Percentiles rank a stretch among this genome's conserved stretches.
Conservation (phyloP, 2,797 vertebrate species). For the Odontamblyopus rebecca region DNA sequence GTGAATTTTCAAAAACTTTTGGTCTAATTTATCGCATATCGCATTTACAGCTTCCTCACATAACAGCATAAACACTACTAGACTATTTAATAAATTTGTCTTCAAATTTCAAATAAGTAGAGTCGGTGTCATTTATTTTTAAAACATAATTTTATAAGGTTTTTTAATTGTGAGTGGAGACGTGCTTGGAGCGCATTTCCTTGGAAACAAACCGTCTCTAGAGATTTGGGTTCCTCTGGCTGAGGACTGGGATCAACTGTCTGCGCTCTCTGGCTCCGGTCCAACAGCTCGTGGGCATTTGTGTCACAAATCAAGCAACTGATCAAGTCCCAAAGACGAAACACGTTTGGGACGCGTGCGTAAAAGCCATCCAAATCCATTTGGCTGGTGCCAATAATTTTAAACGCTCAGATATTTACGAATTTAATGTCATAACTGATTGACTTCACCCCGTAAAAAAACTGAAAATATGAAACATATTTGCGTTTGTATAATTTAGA, state of each 20-base stretch:
- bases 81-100: background rate
- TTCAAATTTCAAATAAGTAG: background rate
- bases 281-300: constrained; percentile 57
- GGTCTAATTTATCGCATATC: background rate
- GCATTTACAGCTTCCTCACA: background rate
- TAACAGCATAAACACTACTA: background rate
- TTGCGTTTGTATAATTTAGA: background rate
- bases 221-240: constrained; percentile 28
- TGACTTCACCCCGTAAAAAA: background rate
- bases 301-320: constrained; percentile 57
- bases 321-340: constrained; percentile 38
- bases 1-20: no score
- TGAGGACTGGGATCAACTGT: constrained; percentile 52
- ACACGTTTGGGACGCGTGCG: background rate
- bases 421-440: background rate
- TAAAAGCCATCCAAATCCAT: constrained; percentile 6
- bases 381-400: constrained; percentile 3
- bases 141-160: background rate
- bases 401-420: background rate
- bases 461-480: background rate
- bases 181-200: constrained; percentile 3
- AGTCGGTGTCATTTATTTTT: constrained; percentile 5
- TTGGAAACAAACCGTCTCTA: constrained; percentile 7
- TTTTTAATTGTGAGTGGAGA: constrained; percentile 5
- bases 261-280: constrained; percentile 57